phyloP scores from a whole-genome alignment of 2,113 vertebrate genomes.

The Embiotoca jacksoni region DNA sequence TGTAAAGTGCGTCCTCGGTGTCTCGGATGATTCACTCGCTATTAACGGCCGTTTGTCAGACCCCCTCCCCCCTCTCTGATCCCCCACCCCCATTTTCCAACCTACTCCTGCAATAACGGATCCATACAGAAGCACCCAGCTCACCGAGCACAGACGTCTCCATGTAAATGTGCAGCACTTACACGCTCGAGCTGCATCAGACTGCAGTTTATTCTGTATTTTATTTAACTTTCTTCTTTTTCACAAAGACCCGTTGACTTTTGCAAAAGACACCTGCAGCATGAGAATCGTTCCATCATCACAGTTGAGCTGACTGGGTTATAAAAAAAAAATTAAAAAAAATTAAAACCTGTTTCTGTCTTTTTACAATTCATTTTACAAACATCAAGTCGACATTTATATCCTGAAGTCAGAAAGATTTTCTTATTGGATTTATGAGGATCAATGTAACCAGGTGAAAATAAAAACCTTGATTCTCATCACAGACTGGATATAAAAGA shows the following conservation, averaged over 20 bases:
- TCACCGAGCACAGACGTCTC: not conserved
- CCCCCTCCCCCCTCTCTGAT: too few relatives aligned
- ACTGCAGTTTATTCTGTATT: slow-evolving; percentile 25
- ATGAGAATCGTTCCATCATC: slow-evolving; percentile 23
- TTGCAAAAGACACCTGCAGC: slow-evolving; percentile 9
- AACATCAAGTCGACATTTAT: too few relatives aligned
- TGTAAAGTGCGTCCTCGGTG: slow-evolving; percentile 58
- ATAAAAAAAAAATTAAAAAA: too few relatives aligned
- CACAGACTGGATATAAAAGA: too few relatives aligned
- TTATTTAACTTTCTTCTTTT: slow-evolving; percentile 25
- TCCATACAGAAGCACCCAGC: not conserved
- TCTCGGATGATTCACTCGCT: slow-evolving; percentile 59
- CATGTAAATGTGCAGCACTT: slow-evolving; percentile 1
- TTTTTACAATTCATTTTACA: not conserved
- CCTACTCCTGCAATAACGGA: not conserved
- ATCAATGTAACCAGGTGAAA: too few relatives aligned
- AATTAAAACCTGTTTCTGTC: slow-evolving; percentile 6
- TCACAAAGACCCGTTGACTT: not conserved
- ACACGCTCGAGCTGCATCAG: not conserved
- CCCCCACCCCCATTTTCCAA: slow-evolving; percentile 20
- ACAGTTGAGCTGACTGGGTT: slow-evolving; percentile 12
- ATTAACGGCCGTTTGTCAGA: slow-evolving; percentile 28
- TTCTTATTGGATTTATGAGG: too few relatives aligned
- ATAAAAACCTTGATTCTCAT: too few relatives aligned
- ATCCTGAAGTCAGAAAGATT: too few relatives aligned